A percentile compares a stretch with the other conserved stretches of the same genome.
These are phyloP conservation scores for Bombus picipes DNA, from an alignment of 1,140 invertebrate species.

Conservation along the genomic window DNA sequence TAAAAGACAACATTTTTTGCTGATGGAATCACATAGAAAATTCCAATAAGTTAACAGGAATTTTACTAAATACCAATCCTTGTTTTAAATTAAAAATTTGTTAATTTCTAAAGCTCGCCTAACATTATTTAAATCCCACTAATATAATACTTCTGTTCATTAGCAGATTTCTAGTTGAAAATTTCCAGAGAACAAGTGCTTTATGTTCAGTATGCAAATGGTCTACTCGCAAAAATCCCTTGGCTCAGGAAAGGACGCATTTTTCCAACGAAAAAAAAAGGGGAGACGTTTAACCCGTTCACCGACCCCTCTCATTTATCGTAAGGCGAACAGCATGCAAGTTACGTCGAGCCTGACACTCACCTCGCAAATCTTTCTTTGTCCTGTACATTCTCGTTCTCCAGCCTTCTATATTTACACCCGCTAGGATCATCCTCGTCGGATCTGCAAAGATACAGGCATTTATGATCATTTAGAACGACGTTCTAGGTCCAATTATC, in stretches of 20 bases:
- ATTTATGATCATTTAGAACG: background rate
- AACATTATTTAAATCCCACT: background rate
- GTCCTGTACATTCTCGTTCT: slow-evolving; percentile 96
- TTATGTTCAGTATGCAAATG: slow-evolving; percentile 1
- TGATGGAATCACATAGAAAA: no score
- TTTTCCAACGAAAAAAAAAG: slow-evolving; percentile 24
- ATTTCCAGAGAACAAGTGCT: background rate
- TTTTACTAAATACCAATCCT: no score
- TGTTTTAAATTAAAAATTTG: no score
- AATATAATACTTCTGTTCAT: background rate
- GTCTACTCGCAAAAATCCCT: background rate
- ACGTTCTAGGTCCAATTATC: no score
- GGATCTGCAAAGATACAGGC: slow-evolving; percentile 83
- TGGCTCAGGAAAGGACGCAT: slow-evolving; percentile 1
- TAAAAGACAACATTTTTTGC: no score
- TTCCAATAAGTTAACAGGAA: no score
- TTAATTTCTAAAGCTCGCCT: background rate
- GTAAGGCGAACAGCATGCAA: slow-evolving; percentile 34
- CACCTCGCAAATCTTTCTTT: slow-evolving; percentile 97
- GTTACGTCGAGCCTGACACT: slow-evolving; percentile 70
- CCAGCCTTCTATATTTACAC: slow-evolving; percentile 92
- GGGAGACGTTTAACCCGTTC: slow-evolving; percentile 40
- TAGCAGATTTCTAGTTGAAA: background rate
- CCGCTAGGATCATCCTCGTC: slow-evolving; percentile 93
- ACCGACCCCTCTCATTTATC: slow-evolving; percentile 42